phyloP scores from a whole-genome alignment of 1,140 invertebrate species.

The Cyclina sinensis region DNA sequence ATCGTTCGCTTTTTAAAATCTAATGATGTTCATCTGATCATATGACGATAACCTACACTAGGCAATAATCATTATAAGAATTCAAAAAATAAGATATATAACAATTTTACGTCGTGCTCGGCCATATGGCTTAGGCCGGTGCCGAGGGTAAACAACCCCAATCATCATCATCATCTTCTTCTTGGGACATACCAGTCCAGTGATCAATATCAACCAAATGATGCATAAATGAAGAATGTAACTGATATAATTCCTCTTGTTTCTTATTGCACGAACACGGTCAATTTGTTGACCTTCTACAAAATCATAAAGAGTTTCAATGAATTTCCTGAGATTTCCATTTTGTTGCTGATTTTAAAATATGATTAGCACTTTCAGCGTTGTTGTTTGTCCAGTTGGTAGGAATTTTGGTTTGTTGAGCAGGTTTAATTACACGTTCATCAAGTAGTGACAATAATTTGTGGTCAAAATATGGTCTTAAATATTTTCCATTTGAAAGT shows the following conservation, averaged over 20 bases:
- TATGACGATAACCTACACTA: no score
- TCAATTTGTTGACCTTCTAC: background rate
- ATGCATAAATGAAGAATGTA: background rate
- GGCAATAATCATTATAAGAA: no score
- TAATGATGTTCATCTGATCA: no score
- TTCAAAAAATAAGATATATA: no score
- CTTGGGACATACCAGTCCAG: background rate
- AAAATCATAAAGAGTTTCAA: background rate
- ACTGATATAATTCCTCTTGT: background rate
- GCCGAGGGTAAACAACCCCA: no score
- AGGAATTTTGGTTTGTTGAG: background rate
- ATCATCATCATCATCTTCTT: no score
- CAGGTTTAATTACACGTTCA: background rate
- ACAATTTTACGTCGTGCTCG: no score
- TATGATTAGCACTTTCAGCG: constrained; percentile 8
- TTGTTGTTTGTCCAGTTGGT: constrained; percentile 15
- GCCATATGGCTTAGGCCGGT: no score
- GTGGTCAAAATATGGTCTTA: constrained; percentile 4
- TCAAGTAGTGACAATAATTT: constrained; percentile 5
- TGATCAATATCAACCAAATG: background rate
- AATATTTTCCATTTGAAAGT: background rate
- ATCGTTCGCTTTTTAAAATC: no score
- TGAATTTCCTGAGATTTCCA: constrained; percentile 14
- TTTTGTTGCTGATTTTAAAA: background rate
- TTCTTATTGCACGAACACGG: background rate